Percentiles rank a stretch among this genome's conserved stretches.
phyloP scores from a whole-genome alignment of 35 echinoderm and acorn worm species.

The Nesometra sesokonis region DNA sequence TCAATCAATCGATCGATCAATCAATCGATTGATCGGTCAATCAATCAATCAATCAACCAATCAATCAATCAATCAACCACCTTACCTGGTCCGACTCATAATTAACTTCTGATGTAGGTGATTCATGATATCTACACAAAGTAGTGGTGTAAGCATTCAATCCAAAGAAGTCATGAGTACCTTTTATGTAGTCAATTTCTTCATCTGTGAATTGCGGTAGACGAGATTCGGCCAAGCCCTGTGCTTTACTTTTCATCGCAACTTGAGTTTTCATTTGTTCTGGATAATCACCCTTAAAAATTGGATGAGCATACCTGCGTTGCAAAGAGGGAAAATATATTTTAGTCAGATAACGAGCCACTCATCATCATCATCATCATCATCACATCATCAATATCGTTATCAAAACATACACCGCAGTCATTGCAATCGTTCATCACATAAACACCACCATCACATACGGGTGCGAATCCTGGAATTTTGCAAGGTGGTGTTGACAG shows the following conservation, averaged over 20 bases:
- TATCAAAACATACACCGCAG: no score
- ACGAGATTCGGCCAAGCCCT: conserved; percentile 56
- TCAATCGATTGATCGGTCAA: no score
- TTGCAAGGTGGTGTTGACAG: no score
- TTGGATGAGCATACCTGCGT: conserved; percentile 83
- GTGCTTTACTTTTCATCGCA: conserved; percentile 75
- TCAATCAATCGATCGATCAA: no score
- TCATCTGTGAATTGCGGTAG: conserved; percentile 77
- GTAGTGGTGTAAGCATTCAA: conserved; percentile 83
- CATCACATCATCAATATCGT: no score
- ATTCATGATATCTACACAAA: conserved; percentile 22
- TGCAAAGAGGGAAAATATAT: neutral
- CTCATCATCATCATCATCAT: no score
- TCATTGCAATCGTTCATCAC: no score
- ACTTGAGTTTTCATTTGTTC: conserved; percentile 91
- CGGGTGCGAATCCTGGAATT: no score
- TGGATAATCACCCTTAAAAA: conserved; percentile 93
- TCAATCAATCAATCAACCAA: no score
- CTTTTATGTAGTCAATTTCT: conserved; percentile 66
- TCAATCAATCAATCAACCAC: no score
- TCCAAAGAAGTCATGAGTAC: conserved; percentile 89
- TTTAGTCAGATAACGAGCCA: no score
- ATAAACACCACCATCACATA: no score
- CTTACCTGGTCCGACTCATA: conserved; percentile 4
- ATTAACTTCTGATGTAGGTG: conserved; percentile 4